Base-by-base conservation (phyloP, 2,888 invertebrate genomes). In the Calliopum simillimum region DNA sequence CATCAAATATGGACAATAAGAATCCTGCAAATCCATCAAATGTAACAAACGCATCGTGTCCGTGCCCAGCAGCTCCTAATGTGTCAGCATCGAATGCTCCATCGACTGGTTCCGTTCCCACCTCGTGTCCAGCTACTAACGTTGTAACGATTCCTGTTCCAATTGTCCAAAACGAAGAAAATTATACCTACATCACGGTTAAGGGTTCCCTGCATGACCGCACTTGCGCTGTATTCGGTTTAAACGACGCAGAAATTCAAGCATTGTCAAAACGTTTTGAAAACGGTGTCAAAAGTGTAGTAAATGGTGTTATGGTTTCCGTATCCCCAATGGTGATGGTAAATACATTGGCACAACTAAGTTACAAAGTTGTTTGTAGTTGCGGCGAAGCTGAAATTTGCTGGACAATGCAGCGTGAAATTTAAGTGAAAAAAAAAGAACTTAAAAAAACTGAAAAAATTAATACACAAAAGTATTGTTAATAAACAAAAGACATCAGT, bases 351-450 rank as follows among this genome's bases (percentile, higher is more conserved):
- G 90, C 92, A 69, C 91, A 92, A 84, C 88, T 94, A 75, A 94
- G 94, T 69, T 95, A 94, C 84, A 91, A 90, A 82, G 91, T 95
- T 58, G 87, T 93, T 74, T 90, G 91, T 79, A 92, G 91, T 83
- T 93, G 93, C 74, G 94, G 94, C 16, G 94, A 94, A 82, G 88
- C 92, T 23, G 94, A 94, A 87, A 91, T 93, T 78, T 91, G 93
- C 77, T 95, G 94, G 94, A 95, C 94, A 58, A 88, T 95, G 87
- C 92, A 93, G 82, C 90, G 94, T 80, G 93, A 94, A 85, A 84
- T 91, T 79, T 93, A 90, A 89, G 43, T 21, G 53, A 46, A 43
- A 56, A 62, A 55, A 61, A n/a, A 25, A 62, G 47, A 19, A 44
- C 4, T 25, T 49, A 51, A 62, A 69, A 59, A 72, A 4, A 23